phyloP scores from a whole-genome alignment of 1,140 invertebrate genomes.

The Leptinotarsa defecta region DNA sequence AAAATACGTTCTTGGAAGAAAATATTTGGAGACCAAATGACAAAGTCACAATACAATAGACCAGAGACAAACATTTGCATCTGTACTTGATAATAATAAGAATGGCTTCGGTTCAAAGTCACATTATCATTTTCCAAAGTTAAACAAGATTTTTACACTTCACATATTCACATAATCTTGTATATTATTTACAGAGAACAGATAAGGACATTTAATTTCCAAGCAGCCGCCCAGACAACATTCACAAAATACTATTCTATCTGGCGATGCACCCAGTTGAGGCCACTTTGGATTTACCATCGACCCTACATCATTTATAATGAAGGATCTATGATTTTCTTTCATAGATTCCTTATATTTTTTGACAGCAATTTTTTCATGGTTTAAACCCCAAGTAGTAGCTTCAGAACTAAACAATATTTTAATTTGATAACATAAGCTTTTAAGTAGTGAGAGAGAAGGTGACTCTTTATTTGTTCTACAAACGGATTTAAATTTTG shows the following conservation, averaged over 20 bases:
- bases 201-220: constrained; percentile 18
- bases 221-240: constrained; percentile 14
- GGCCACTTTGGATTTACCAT: constrained; percentile 14
- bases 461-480: constrained; percentile 15
- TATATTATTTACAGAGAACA: constrained; percentile 12
- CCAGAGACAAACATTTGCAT: constrained; percentile 18
- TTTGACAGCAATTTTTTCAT: constrained; percentile 20
- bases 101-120: not conserved
- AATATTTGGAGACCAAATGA: constrained; percentile 17
- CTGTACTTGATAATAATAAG: constrained; percentile 17
- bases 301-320: constrained; percentile 8
- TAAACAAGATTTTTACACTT: constrained; percentile 13
- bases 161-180: not conserved
- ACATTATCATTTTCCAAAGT: not conserved
- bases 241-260: constrained; percentile 21
- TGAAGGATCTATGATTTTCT: constrained; percentile 7
- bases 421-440: constrained; percentile 21
- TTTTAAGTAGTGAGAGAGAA: constrained; percentile 23
- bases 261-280: constrained; percentile 11
- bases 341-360: constrained; percentile 17
- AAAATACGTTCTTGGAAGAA: constrained; percentile 23
- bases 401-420: constrained; percentile 4
- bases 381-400: constrained; percentile 10
- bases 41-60: constrained; percentile 9
- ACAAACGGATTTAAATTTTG: constrained; percentile 26